Base-by-base conservation (phyloP, 2,113 vertebrate genomes). In the Spizaetus ornatus region DNA sequence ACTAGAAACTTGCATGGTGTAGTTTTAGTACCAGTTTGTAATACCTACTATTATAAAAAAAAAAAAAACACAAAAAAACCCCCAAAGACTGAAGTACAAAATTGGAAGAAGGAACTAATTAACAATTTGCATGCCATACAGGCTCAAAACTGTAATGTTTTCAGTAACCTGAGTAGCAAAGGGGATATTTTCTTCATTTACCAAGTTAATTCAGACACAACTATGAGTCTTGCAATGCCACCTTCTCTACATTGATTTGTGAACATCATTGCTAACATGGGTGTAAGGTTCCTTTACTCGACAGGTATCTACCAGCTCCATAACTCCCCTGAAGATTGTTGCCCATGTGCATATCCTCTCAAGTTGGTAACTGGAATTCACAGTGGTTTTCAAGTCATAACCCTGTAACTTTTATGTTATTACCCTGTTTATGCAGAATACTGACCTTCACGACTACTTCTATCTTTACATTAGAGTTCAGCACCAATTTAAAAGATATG, bases 181-280 rank as follows among this genome's bases (percentile, higher is more conserved):
- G 13, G 5, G 58, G 7, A 2, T 42, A 34, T 85, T 69, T 90
- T 71, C 61, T 88, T 80, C 20, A 45, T 76, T 72, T 76, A 27
- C 42, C 12, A 13, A 55, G 34, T 79, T 82, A 67, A 65, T 72
- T 63, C 45, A 63, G 48, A 72, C 1, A 7, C 14, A 50, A 66
- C 21, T 31, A 13, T 0, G 2, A 84, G 34, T 15, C 43, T 38
- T 63, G 27, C 74, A 62, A n/a, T 20, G 55, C 67, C 42, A 42
- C 31, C 5, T 10, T 25, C 67, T 38, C 86, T 43, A 13, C n/a
- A 16, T 0, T 12, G 12, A 63, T 29, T 17, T 87, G 43, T 79
- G 36, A 86, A 32, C 1, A 4, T 34, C 23, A 9, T 6, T 55
- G 67, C 83, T 47, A 38, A 74, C 3, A 11, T 0, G 18, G 17